Conservation (phyloP, 1,140 invertebrate genomes). For the Aleiodes sp. region DNA sequence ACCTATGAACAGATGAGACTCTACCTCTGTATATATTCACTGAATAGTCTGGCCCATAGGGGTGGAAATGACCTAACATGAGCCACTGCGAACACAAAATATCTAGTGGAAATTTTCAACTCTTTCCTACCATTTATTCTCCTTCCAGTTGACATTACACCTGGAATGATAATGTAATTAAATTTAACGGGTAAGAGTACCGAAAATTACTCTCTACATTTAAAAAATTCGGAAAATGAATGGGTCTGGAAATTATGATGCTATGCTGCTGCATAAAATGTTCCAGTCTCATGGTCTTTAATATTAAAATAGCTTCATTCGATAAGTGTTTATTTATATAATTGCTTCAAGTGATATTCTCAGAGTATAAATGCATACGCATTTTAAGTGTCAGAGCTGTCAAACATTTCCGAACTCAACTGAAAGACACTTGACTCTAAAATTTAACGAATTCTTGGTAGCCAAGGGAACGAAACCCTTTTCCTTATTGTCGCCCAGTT, state of each 20-base stretch:
- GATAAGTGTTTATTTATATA: background rate
- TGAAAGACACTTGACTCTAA: background rate
- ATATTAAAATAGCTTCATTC: background rate
- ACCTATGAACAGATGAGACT: background rate
- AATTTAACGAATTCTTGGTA: background rate
- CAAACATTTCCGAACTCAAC: background rate
- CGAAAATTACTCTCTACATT: background rate
- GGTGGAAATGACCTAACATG: constrained; percentile 2
- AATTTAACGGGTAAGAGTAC: background rate
- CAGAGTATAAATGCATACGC: background rate
- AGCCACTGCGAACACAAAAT: background rate
- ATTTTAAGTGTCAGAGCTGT: background rate
- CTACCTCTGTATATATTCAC: background rate
- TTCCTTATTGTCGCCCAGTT: constrained; percentile 24
- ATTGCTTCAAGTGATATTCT: background rate
- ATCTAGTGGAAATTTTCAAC: background rate
- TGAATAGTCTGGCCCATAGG: background rate
- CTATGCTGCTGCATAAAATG: too few relatives aligned
- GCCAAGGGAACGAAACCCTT: constrained; percentile 20
- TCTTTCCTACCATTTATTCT: background rate
- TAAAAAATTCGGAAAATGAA: background rate
- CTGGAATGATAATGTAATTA: constrained; percentile 1
- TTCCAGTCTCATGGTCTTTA: too few relatives aligned
- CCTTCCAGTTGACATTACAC: background rate
- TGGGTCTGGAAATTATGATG: too few relatives aligned